phyloP scores from a whole-genome alignment of 2,888 invertebrate genomes.

The Ochropacha duplaris region DNA sequence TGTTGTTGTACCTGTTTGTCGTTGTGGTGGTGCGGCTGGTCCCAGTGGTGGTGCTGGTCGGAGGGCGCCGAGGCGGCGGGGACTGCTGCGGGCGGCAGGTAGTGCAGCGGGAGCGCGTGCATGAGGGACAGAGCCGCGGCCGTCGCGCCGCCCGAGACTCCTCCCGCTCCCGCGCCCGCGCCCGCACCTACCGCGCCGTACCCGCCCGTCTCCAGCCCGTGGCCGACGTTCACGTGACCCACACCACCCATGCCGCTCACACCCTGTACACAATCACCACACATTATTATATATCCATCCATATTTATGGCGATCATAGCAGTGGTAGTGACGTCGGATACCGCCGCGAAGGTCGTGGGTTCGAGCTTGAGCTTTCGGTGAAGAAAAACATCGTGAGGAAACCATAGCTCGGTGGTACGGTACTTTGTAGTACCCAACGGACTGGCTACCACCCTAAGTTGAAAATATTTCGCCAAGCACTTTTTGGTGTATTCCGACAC shows the following conservation, averaged over 20 bases:
- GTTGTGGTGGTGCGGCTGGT: constrained; percentile 55
- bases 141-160: constrained; percentile 37
- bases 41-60: constrained; percentile 57
- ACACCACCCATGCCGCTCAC: constrained; percentile 41
- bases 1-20: constrained; percentile 57
- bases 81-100: constrained; percentile 61
- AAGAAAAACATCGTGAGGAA: too few species aligned
- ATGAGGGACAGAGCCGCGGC: constrained; percentile 65
- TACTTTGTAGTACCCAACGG: too few species aligned
- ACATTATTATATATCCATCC: background rate
- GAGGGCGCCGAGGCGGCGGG: constrained; percentile 26
- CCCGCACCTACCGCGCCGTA: constrained; percentile 23
- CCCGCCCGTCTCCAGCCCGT: constrained; percentile 23
- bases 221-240: constrained; percentile 16
- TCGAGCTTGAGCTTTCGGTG: too few species aligned
- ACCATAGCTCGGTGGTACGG: too few species aligned
- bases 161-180: constrained; percentile 26
- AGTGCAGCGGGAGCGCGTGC: constrained; percentile 76
- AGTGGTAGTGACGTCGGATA: too few species aligned
- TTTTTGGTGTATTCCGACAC: too few species aligned
- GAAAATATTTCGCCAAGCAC: too few species aligned
- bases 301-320: too few species aligned
- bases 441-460: too few species aligned
- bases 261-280: constrained; percentile 29
- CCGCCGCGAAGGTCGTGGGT: too few species aligned